Evolutionary conservation across 2,888 invertebrate species (phyloP).

Genomic region (Deroplatys truncata): DNA sequence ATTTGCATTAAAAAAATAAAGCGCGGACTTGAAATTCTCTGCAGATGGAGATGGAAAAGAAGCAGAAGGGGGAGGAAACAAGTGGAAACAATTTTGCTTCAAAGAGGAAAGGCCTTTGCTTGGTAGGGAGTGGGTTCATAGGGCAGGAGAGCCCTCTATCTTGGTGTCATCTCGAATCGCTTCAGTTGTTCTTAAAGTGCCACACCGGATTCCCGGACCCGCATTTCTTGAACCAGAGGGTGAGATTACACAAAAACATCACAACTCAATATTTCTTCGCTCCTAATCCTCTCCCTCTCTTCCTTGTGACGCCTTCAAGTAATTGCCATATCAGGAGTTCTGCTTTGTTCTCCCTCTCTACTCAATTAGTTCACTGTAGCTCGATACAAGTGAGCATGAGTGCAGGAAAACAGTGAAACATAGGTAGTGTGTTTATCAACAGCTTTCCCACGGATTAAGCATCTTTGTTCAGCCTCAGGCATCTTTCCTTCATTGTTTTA

Average conservation of each 20-base stretch:
- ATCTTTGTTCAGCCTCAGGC: too few relatives aligned
- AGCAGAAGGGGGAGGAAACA: too few relatives aligned
- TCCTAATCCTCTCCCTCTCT: not conserved
- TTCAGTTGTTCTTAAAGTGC: constrained; percentile 8
- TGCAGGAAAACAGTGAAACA: too few relatives aligned
- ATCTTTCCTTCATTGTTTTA: too few relatives aligned
- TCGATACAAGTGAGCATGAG: not conserved
- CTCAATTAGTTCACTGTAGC: not conserved
- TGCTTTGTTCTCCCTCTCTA: not conserved
- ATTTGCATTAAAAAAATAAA: not conserved
- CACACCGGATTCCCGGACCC: not conserved
- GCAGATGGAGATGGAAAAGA: too few relatives aligned
- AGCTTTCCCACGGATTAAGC: too few relatives aligned
- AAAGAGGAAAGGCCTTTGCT: not conserved
- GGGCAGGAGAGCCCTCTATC: not conserved
- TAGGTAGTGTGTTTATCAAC: too few relatives aligned
- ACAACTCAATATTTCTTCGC: not conserved
- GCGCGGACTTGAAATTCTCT: not conserved
- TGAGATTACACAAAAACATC: not conserved
- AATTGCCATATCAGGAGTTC: not conserved
- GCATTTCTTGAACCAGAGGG: not conserved
- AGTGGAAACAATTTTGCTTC: not conserved
- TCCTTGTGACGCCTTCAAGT: not conserved
- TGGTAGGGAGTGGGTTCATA: not conserved
- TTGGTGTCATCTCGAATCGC: not conserved